Conservation (phyloP, 2,113 vertebrate genomes). For the Ploceus nigricollis region DNA sequence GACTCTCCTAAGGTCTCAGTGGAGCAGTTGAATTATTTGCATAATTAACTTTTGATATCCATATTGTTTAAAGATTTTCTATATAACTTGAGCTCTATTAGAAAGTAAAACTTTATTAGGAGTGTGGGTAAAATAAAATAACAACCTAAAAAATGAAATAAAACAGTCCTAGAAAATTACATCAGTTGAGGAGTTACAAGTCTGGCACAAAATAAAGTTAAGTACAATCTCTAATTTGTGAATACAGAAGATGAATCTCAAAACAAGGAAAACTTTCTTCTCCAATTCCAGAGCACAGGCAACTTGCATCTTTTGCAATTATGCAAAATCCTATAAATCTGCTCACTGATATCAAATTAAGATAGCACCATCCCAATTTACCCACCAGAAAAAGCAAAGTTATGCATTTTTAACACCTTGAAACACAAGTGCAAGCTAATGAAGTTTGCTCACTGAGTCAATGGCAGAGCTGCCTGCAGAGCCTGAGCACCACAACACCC, state of each 20-base stretch:
- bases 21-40: neutral
- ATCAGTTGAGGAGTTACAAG: neutral
- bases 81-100: neutral
- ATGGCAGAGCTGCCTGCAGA: neutral
- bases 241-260: neutral
- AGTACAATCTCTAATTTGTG: neutral
- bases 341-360: neutral
- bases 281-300: neutral
- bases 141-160: neutral
- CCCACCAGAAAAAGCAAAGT: neutral
- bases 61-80: neutral
- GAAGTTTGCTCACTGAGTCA: neutral
- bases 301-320: neutral
- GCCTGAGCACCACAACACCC: neutral
- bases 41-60: neutral
- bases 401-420: neutral
- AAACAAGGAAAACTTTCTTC: neutral
- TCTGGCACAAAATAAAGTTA: neutral
- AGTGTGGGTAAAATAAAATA: neutral
- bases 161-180: neutral
- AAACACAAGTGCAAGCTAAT: neutral
- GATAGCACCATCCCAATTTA: neutral
- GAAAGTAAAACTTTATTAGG: neutral
- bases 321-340: neutral
- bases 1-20: neutral